A percentile compares a stretch with the other conserved stretches of the same genome.
Conservation (phyloP, 2,888 invertebrate species). For the Dilophus febrilis region DNA sequence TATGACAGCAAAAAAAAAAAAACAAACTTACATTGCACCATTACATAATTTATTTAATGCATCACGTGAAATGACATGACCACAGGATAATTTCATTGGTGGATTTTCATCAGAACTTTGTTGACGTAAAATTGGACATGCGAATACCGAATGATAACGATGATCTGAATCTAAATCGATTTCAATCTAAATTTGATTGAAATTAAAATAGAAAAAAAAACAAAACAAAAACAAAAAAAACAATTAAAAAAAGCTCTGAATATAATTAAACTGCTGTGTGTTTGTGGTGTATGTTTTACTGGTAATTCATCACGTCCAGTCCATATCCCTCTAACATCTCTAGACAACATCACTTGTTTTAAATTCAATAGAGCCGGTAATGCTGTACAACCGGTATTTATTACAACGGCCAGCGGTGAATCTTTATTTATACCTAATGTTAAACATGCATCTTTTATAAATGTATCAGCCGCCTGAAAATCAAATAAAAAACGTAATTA, state of each 20-base stretch:
- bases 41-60: constrained; percentile 88
- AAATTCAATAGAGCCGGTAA: constrained; percentile 89
- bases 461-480: constrained; percentile 56
- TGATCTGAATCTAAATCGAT: constrained; percentile 82
- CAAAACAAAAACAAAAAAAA: constrained; percentile 3
- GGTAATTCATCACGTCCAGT: constrained; percentile 90
- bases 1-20: background rate
- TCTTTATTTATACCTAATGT: constrained; percentile 77
- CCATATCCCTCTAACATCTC: constrained; percentile 88
- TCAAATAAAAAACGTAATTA: too few relatives aligned
- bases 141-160: constrained; percentile 94
- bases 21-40: constrained; percentile 63
- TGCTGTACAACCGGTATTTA: constrained; percentile 84
- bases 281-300: too few relatives aligned
- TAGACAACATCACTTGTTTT: constrained; percentile 75
- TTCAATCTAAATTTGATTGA: constrained; percentile 54
- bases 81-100: constrained; percentile 91
- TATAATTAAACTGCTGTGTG: too few relatives aligned
- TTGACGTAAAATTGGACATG: constrained; percentile 94
- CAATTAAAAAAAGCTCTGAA: constrained; percentile 3
- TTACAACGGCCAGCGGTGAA: constrained; percentile 79
- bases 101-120: constrained; percentile 93
- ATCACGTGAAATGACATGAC: constrained; percentile 95
- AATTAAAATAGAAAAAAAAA: background rate
- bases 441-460: constrained; percentile 82